Conservation (phyloP, 2,888 invertebrate species). For the Drosophila affinis region DNA sequence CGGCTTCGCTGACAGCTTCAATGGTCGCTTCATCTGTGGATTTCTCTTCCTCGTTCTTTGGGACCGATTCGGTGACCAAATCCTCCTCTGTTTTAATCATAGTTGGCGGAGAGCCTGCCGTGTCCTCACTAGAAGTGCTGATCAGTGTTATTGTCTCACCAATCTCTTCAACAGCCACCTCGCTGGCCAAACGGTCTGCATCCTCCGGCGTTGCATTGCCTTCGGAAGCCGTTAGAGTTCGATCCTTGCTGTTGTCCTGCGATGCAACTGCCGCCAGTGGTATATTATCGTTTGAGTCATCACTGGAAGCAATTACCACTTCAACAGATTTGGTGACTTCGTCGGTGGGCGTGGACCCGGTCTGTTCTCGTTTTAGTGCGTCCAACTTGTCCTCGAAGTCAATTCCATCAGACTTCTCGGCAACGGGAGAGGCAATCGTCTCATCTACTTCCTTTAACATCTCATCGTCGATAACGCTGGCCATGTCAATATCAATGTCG, state of each 20-base stretch:
- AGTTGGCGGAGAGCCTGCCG: conserved; percentile 30
- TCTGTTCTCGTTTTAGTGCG: conserved; percentile 42
- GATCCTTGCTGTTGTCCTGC: conserved; percentile 74
- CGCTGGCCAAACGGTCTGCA: conserved; percentile 41
- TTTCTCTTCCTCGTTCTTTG: conserved; percentile 8
- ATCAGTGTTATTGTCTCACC: conserved; percentile 64
- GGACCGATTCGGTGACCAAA: conserved; percentile 1
- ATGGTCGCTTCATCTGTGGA: not conserved
- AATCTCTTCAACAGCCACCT: conserved; percentile 53
- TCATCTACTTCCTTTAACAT: conserved; percentile 81
- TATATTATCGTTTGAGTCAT: conserved; percentile 82
- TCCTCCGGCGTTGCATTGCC: conserved; percentile 30
- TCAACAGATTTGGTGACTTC: conserved; percentile 56
- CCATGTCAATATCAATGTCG: conserved; percentile 82
- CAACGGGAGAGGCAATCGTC: conserved; percentile 57
- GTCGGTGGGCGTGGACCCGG: conserved; percentile 15
- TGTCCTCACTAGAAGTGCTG: conserved; percentile 59
- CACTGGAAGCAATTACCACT: conserved; percentile 74
- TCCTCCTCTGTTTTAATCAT: not conserved
- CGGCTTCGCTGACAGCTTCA: not conserved
- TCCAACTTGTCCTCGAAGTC: conserved; percentile 70
- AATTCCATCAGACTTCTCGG: conserved; percentile 55
- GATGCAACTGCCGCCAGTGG: conserved; percentile 79
- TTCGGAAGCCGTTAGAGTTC: conserved; percentile 34
- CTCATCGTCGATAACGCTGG: conserved; percentile 81